Conservation (phyloP, 2,888 invertebrate genomes). For the Ophonus ardosiacus region DNA sequence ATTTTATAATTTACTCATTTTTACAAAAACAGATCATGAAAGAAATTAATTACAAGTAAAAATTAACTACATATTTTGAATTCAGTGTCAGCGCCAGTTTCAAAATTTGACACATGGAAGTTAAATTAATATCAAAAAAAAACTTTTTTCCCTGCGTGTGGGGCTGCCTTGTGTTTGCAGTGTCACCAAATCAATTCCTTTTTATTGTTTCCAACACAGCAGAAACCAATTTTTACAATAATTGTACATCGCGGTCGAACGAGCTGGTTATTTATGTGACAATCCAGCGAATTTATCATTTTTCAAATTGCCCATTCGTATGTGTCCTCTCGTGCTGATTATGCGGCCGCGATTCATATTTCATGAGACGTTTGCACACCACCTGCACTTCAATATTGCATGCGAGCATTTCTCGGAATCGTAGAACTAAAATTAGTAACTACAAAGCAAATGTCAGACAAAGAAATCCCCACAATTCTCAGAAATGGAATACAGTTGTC, state of each 20-base stretch:
- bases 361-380: slow-evolving; percentile 14
- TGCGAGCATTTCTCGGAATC: background rate
- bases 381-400: background rate
- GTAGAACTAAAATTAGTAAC: slow-evolving; percentile 1
- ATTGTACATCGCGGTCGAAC: slow-evolving; percentile 45
- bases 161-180: slow-evolving; percentile 21
- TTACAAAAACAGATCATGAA: too few relatives aligned
- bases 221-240: slow-evolving; percentile 61
- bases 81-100: background rate
- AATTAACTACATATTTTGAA: too few relatives aligned
- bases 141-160: background rate
- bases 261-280: slow-evolving; percentile 47
- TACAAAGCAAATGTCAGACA: slow-evolving; percentile 7
- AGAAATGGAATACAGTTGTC: background rate
- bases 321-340: background rate
- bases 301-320: slow-evolving; percentile 27
- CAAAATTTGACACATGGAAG: background rate
- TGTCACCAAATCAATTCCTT: slow-evolving; percentile 51
- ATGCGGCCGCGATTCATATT: background rate
- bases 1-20: too few relatives aligned
- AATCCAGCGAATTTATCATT: slow-evolving; percentile 51
- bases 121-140: background rate
- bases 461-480: background rate
- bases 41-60: too few relatives aligned
- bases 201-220: slow-evolving; percentile 61